Conservation (phyloP, 2,888 invertebrate genomes). For the Drosophila nr. perissopoda region DNA sequence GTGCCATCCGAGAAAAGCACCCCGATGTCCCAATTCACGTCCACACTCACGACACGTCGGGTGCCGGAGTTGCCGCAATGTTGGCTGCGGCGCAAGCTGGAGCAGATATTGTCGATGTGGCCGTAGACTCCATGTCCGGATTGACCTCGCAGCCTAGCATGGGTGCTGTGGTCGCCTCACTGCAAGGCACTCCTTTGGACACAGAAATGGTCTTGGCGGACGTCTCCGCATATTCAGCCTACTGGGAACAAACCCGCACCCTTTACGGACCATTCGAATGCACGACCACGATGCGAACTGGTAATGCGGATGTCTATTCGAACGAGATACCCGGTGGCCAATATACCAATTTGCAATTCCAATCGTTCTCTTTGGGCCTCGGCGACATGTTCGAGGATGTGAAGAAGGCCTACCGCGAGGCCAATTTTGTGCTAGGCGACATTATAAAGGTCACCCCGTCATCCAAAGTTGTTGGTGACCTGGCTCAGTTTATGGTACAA, state of each 20-base stretch:
- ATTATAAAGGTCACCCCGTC: constrained; percentile 99
- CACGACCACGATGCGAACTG: constrained; percentile 98
- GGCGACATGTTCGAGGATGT: constrained; percentile 99
- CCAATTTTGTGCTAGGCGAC: constrained; percentile 97
- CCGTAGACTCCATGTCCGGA: constrained; percentile 99
- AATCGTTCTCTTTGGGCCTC: constrained; percentile 97
- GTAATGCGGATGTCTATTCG: constrained; percentile 98
- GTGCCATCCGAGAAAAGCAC: constrained; percentile 95
- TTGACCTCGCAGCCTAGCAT: constrained; percentile 99
- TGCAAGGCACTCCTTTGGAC: constrained; percentile 86
- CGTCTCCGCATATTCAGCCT: constrained; percentile 97
- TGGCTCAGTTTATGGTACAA: constrained; percentile 99
- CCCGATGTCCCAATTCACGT: constrained; percentile 98
- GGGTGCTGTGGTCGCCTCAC: constrained; percentile 98
- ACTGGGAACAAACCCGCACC: constrained; percentile 99
- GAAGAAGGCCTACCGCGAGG: constrained; percentile 97
- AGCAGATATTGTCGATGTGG: constrained; percentile 98
- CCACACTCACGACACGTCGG: constrained; percentile 99
- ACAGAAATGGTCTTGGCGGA: constrained; percentile 90
- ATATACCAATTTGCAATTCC: constrained; percentile 99
- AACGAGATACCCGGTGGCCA: constrained; percentile 99
- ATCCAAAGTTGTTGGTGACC: constrained; percentile 99
- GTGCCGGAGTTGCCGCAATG: constrained; percentile 98
- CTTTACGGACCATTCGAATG: constrained; percentile 99
- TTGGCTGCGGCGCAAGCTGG: constrained; percentile 96